phyloP scores from a whole-genome alignment of 1,140 invertebrate genomes.

The Cyphomyrmex costatus region DNA sequence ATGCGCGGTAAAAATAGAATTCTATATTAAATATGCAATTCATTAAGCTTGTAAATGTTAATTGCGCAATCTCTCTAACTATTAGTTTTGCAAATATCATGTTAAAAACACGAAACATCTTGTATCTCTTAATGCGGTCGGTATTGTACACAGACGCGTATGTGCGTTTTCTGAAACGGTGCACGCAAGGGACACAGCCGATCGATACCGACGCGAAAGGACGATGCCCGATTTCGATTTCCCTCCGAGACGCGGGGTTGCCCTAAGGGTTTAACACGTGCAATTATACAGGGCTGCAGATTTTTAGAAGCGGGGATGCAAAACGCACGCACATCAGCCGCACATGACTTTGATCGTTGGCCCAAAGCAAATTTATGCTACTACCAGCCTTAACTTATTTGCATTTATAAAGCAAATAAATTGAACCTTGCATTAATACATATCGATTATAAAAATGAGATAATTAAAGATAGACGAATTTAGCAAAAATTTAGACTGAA shows the following conservation, averaged over 20 bases:
- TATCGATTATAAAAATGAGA: neutral
- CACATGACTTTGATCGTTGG: slow-evolving; percentile 52
- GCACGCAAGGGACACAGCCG: slow-evolving; percentile 35
- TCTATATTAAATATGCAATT: slow-evolving; percentile 5
- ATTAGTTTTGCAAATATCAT: neutral
- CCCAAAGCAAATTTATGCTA: slow-evolving; percentile 26
- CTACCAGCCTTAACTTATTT: slow-evolving; percentile 18
- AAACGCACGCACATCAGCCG: neutral
- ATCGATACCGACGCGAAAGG: slow-evolving; percentile 56
- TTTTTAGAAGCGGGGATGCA: slow-evolving; percentile 46
- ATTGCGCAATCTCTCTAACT: neutral
- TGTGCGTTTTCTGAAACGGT: slow-evolving; percentile 45
- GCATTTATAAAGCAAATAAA: neutral
- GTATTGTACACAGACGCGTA: neutral
- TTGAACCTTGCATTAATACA: neutral
- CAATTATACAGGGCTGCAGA: slow-evolving; percentile 53
- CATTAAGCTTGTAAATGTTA: slow-evolving; percentile 27
- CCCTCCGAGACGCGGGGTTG: slow-evolving; percentile 40
- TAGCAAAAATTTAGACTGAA: neutral
- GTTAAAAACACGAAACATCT: neutral
- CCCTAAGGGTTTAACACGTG: slow-evolving; percentile 50
- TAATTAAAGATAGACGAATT: neutral
- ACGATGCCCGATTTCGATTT: slow-evolving; percentile 62
- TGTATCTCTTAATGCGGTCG: neutral
- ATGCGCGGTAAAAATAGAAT: neutral